Evolutionary conservation across 2,113 vertebrate genomes (phyloP), one percentile per base, ranked within the genome.

Genomic region (Lipotes vexillifer): DNA sequence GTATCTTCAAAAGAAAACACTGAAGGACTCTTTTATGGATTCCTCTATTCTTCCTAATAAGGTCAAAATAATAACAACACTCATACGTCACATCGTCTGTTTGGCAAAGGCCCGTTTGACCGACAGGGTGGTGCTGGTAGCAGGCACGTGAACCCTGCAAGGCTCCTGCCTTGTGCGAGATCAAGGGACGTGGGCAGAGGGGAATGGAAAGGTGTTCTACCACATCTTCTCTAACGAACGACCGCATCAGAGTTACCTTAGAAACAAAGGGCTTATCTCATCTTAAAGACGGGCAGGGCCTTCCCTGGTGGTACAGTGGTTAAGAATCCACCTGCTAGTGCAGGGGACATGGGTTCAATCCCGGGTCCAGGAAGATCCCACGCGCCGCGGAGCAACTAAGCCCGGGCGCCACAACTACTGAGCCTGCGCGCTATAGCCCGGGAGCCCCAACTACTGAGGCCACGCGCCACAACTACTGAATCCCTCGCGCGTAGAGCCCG

Each of bases 131-230:
- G 29, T 52, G 59, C 75, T 49, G 29, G 18, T 8, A 29, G n/a
- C 27, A 21, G 23, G 0, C 10, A 1, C 31, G 2, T 0, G 38
- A 55, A 88, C n/a, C 18, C 12, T 8, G 36, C 0, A 1, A 13
- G 11, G 8, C 27, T 4, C 10, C 38, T 20, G n/a, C 12, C 0
- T 3, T 1, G 9, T 0, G 10, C 72, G 13, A 8, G 46, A 4
- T 17, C 9, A 23, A 5, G 46, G 57, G 21, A 23, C 4, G 25
- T 0, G 1, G 57, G 36, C 36, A 20, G n/a, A 52, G 29, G 31
- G 75, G 44, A 12, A 18, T 46, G 1, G 8, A 11, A 31, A 31
- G 44, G 52, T 55, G 68, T 44, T 23, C 44, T 8, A 63, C 2
- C 10, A 3, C 52, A 11, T 57, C n/a, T 57, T 12, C 33, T 31